Conservation (phyloP, 2,113 vertebrate genomes). For the Phrynosoma blainvillii region DNA sequence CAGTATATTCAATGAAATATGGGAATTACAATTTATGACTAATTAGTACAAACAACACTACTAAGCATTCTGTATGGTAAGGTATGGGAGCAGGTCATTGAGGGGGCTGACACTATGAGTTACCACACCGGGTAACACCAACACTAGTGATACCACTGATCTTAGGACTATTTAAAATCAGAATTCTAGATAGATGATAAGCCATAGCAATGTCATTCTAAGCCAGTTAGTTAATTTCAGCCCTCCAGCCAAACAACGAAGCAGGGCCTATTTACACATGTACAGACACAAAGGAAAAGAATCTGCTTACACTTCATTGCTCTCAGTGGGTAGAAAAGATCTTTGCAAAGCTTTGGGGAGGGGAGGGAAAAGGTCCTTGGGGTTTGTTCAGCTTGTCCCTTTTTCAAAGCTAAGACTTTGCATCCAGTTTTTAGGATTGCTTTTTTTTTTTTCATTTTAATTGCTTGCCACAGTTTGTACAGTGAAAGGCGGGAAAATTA, state of each 20-base stretch:
- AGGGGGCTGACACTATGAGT: too few relatives aligned
- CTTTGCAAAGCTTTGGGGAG: neutral
- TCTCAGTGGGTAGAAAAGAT: neutral
- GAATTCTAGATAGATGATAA: neutral
- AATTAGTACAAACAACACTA: too few relatives aligned
- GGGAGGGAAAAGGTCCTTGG: neutral
- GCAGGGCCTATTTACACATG: neutral
- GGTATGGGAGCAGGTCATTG: too few relatives aligned
- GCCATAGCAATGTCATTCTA: neutral
- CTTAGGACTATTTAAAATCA: too few relatives aligned
- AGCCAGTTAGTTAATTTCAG: neutral
- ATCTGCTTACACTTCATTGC: neutral
- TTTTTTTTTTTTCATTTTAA: slow-evolving; percentile 7
- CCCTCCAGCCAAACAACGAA: neutral
- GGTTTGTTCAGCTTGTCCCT: neutral
- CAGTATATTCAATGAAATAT: too few relatives aligned
- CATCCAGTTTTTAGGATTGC: rapidly evolving
- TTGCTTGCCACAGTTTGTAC: slow-evolving; percentile 3
- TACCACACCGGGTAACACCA: too few relatives aligned
- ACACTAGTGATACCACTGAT: too few relatives aligned
- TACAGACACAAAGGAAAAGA: neutral
- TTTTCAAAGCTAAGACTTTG: neutral
- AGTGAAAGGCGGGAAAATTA: neutral
- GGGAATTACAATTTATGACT: too few relatives aligned
- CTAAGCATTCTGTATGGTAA: too few relatives aligned